Evolutionary conservation across 2,888 invertebrate species (phyloP).

Genomic region (Tachina grossa): DNA sequence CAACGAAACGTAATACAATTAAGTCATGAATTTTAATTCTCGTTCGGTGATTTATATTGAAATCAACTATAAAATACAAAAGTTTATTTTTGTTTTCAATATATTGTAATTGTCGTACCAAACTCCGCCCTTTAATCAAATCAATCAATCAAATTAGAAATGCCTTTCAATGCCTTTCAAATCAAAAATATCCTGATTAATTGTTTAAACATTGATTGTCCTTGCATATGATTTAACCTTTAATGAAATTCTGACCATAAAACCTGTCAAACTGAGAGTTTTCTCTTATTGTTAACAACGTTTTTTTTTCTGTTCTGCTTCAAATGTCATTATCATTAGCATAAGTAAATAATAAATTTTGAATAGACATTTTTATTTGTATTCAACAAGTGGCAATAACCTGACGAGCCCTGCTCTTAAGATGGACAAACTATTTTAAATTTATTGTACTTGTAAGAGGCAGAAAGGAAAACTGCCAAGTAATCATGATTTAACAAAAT

Average conservation of each 20-base stretch:
- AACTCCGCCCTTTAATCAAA: not conserved
- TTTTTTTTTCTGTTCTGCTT: not conserved
- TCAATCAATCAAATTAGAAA: conserved; percentile 33
- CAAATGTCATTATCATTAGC: conserved; percentile 50
- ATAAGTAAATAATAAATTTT: conserved; percentile 37
- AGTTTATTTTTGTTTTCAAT: no score
- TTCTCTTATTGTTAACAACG: not conserved
- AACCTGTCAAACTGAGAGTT: conserved; percentile 4
- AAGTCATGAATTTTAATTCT: no score
- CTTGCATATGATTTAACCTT: conserved; percentile 21
- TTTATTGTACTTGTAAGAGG: not conserved
- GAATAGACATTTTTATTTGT: conserved; percentile 8
- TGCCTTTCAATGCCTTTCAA: conserved; percentile 22
- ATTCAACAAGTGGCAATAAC: conserved; percentile 49
- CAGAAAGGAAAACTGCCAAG: conserved; percentile 29
- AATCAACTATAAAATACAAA: no score
- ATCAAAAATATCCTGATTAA: conserved; percentile 56
- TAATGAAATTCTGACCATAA: not conserved
- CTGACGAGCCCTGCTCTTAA: conserved; percentile 30
- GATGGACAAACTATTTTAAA: conserved; percentile 33
- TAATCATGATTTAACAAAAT: conserved; percentile 66
- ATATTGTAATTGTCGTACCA: no score
- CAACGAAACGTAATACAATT: no score
- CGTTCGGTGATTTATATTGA: no score
- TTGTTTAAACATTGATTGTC: conserved; percentile 38